Evolutionary conservation across 2,888 invertebrate genomes (phyloP).

Genomic region (Cylloceria caligata): DNA sequence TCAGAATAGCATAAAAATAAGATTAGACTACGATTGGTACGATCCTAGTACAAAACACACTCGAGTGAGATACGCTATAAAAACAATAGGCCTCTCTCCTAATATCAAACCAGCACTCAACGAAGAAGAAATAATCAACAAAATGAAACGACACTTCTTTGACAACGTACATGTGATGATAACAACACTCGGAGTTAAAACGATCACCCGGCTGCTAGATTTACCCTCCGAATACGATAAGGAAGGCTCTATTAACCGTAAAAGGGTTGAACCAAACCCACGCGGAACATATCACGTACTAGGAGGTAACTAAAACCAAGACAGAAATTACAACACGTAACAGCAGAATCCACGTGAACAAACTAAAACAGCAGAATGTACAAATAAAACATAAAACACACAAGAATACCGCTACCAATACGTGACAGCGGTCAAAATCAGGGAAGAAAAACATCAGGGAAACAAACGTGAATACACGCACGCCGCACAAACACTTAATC

Average conservation of each 20-base stretch:
- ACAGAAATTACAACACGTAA: not conserved
- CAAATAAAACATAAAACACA: too few species aligned
- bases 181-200: not conserved
- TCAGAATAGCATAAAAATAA: slow-evolving; percentile 1
- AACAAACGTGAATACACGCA: too few species aligned
- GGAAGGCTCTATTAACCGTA: not conserved
- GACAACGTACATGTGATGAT: not conserved
- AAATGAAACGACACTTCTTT: slow-evolving; percentile 8
- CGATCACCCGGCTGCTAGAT: not conserved
- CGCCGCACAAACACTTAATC: too few species aligned
- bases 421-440: too few species aligned
- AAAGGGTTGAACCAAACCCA: not conserved
- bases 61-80: not conserved
- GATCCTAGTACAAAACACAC: not conserved
- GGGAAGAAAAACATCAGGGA: too few species aligned
- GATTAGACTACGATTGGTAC: slow-evolving; percentile 14
- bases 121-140: not conserved
- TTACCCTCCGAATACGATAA: slow-evolving; percentile 13
- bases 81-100: not conserved
- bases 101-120: not conserved
- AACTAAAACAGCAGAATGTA: too few species aligned
- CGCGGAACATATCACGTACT: not conserved
- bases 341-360: too few species aligned
- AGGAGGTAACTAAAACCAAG: too few species aligned
- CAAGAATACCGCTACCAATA: too few species aligned